These are phyloP conservation scores for Scortum barcoo DNA, from an alignment of 2,113 vertebrate genomes.

Conservation along the genomic window DNA sequence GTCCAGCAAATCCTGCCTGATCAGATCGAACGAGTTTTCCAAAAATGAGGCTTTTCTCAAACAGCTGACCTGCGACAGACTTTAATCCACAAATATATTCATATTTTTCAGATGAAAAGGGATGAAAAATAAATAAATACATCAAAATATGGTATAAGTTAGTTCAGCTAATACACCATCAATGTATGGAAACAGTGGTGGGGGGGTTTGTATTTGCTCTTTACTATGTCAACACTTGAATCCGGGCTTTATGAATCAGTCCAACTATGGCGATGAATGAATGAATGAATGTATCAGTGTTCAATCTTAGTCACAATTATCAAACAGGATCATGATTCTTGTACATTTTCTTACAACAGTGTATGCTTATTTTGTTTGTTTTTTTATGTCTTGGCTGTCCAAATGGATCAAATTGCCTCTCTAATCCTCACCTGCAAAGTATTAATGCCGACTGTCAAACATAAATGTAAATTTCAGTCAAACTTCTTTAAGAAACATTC, in stretches of 20 bases:
- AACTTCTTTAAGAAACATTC: too few relatives aligned
- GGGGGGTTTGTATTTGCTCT: background rate
- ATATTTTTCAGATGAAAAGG: slow-evolving; percentile 17
- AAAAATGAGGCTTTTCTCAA: slow-evolving; percentile 42
- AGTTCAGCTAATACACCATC: background rate
- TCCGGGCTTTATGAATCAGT: background rate
- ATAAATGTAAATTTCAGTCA: too few relatives aligned
- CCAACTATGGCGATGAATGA: background rate
- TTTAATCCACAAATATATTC: slow-evolving; percentile 38
- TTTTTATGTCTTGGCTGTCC: too few relatives aligned
- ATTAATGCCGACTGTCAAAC: too few relatives aligned
- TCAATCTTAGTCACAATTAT: too few relatives aligned
- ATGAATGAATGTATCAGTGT: background rate
- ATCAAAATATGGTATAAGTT: background rate
- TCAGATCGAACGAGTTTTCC: slow-evolving; percentile 39
- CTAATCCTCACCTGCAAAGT: too few relatives aligned
- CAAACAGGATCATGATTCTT: too few relatives aligned
- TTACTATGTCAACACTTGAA: background rate
- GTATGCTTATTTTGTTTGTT: too few relatives aligned
- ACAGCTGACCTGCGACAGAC: slow-evolving; percentile 4
- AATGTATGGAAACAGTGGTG: too few relatives aligned
- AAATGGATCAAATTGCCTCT: too few relatives aligned
- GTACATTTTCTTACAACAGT: too few relatives aligned
- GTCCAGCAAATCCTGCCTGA: slow-evolving; percentile 36
- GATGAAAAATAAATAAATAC: slow-evolving; percentile 14